Conservation (phyloP, 2,888 invertebrate species). For the Alentia gelatinosa region DNA sequence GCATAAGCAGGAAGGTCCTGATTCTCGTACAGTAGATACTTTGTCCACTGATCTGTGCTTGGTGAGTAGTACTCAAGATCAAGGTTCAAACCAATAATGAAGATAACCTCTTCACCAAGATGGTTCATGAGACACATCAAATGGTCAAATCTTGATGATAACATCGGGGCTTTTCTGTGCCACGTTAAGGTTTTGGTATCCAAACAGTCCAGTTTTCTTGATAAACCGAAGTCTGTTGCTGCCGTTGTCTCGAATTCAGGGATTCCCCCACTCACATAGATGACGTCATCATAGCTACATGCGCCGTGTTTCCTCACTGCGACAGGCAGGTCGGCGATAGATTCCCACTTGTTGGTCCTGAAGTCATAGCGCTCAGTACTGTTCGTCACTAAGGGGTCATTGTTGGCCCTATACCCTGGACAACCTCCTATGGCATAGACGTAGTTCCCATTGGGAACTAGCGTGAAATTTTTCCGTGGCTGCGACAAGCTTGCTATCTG, state of each 20-base stretch:
- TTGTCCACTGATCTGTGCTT: background rate
- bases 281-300: background rate
- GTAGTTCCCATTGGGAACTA: background rate
- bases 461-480: background rate
- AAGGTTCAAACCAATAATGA: constrained; percentile 35
- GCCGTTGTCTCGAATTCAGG: background rate
- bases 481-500: background rate
- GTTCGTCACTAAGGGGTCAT: background rate
- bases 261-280: constrained; percentile 23
- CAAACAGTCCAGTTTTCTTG: background rate
- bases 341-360: background rate
- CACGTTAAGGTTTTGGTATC: background rate
- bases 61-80: constrained; percentile 31
- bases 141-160: background rate
- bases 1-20: background rate
- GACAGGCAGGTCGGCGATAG: background rate
- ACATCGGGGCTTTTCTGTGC: background rate
- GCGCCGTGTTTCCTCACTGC: constrained; percentile 24
- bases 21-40: background rate
- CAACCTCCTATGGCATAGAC: constrained; percentile 24
- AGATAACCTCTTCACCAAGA: background rate
- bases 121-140: background rate
- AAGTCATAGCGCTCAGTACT: background rate
- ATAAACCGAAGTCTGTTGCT: background rate
- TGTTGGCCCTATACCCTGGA: background rate